Percentiles rank a stretch among this genome's conserved stretches.
These are phyloP conservation scores for Petrosia ficiformis DNA, from an alignment of 37 sponge, comb jelly and placozoan genomes.

Conservation along the genomic window DNA sequence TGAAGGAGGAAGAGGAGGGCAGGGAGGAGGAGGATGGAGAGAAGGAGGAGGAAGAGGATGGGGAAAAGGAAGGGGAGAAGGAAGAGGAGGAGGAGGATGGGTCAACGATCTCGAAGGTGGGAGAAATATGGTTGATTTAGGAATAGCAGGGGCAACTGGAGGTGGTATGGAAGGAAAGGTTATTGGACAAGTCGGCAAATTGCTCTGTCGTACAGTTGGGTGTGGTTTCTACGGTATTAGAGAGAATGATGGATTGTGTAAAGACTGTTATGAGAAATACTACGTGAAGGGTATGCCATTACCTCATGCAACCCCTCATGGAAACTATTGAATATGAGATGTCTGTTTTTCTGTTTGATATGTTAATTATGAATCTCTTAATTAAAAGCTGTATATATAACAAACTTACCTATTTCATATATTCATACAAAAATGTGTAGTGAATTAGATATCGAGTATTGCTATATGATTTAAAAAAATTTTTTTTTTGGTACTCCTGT, in stretches of 20 bases:
- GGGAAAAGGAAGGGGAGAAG: background rate
- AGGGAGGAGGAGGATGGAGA: background rate
- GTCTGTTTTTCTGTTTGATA: no score
- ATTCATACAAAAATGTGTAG: no score
- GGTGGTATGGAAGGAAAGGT: slow-evolving; percentile 1
- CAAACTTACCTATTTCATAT: no score
- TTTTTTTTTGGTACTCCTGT: no score
- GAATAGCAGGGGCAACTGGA: slow-evolving; percentile 18
- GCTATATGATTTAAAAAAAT: no score
- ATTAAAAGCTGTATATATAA: no score
- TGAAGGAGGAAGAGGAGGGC: background rate
- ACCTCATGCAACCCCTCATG: no score
- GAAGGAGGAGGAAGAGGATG: background rate
- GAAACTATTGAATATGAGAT: no score
- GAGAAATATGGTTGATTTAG: background rate
- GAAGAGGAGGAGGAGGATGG: background rate
- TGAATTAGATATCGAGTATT: no score
- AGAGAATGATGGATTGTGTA: background rate
- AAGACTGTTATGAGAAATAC: no score
- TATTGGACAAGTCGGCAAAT: background rate
- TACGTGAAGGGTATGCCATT: no score
- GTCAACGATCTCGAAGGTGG: background rate
- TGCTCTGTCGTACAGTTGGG: slow-evolving; percentile 38
- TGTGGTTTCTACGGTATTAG: slow-evolving; percentile 27
- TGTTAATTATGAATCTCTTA: no score